A percentile compares a stretch with the other conserved stretches of the same genome.
phyloP scores from a whole-genome alignment of 2,888 invertebrate species.

The Sphaeridia pumilis region DNA sequence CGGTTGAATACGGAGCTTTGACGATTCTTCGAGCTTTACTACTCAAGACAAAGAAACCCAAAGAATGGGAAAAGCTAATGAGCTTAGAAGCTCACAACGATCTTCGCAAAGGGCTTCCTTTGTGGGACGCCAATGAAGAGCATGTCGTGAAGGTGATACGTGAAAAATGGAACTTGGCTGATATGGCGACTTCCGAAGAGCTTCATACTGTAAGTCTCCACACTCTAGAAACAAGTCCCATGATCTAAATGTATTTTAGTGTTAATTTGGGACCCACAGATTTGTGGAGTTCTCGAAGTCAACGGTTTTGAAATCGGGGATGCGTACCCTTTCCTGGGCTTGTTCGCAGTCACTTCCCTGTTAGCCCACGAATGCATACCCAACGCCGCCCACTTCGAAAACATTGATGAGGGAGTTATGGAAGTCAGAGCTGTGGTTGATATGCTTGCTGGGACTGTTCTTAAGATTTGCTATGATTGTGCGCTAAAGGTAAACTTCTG shows the following conservation, averaged over 20 bases:
- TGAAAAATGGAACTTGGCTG: slow-evolving; percentile 48
- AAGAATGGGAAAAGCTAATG: slow-evolving; percentile 45
- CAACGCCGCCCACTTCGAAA: slow-evolving; percentile 32
- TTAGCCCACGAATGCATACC: slow-evolving; percentile 33
- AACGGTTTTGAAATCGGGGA: slow-evolving; percentile 35
- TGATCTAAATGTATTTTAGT: no score
- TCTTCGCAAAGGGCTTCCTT: slow-evolving; percentile 48
- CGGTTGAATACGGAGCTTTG: slow-evolving; percentile 23
- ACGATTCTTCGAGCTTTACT: slow-evolving; percentile 32
- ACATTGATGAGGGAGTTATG: slow-evolving; percentile 24
- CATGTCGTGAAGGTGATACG: slow-evolving; percentile 52
- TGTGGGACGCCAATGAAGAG: slow-evolving; percentile 56
- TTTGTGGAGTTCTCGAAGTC: slow-evolving; percentile 34
- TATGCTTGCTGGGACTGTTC: slow-evolving; percentile 25
- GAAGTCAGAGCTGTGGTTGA: slow-evolving; percentile 31
- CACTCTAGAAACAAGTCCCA: not conserved
- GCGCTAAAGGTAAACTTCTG: slow-evolving; percentile 22
- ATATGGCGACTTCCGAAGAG: slow-evolving; percentile 41
- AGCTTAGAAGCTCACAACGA: slow-evolving; percentile 59
- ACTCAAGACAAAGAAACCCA: slow-evolving; percentile 26
- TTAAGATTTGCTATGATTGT: slow-evolving; percentile 32
- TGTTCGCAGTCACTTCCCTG: slow-evolving; percentile 30
- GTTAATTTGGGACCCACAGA: slow-evolving; percentile 11
- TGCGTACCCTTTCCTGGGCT: slow-evolving; percentile 24
- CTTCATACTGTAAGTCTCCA: slow-evolving; percentile 15